Evolutionary conservation across 2,888 invertebrate species (phyloP).

Genomic region (Gerris lacustris): DNA sequence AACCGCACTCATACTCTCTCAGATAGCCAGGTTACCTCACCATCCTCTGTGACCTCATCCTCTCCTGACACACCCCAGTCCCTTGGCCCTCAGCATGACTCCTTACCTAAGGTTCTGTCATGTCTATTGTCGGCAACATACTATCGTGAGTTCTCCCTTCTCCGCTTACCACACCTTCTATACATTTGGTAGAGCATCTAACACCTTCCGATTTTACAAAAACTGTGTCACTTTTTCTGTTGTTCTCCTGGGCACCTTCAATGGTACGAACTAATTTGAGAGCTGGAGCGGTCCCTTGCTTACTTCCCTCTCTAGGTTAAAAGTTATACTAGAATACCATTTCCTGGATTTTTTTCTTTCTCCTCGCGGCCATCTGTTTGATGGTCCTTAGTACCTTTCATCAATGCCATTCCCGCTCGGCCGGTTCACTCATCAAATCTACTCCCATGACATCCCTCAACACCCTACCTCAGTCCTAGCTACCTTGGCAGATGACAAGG

Average conservation of each 20-base stretch:
- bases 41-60: background rate
- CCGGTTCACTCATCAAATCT: conserved; percentile 2
- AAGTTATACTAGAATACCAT: conserved; percentile 8
- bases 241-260: background rate
- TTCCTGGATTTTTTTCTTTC: conserved; percentile 3
- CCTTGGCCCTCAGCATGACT: background rate
- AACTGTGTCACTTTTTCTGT: background rate
- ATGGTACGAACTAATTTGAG: background rate
- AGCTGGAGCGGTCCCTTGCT: background rate
- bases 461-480: no score
- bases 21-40: background rate
- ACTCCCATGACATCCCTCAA: no score
- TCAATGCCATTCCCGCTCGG: conserved; percentile 9
- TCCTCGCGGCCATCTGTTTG: conserved; percentile 6
- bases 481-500: no score
- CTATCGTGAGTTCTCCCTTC: background rate
- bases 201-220: background rate
- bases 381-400: conserved; percentile 9
- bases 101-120: no score
- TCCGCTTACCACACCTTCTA: background rate
- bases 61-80: background rate
- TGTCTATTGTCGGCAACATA: background rate
- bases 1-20: background rate
- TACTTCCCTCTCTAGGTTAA: background rate
- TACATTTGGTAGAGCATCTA: background rate